These are phyloP conservation scores for Masnerella sp. DNA, from an alignment of 2,888 invertebrate species.

Conservation along the genomic window DNA sequence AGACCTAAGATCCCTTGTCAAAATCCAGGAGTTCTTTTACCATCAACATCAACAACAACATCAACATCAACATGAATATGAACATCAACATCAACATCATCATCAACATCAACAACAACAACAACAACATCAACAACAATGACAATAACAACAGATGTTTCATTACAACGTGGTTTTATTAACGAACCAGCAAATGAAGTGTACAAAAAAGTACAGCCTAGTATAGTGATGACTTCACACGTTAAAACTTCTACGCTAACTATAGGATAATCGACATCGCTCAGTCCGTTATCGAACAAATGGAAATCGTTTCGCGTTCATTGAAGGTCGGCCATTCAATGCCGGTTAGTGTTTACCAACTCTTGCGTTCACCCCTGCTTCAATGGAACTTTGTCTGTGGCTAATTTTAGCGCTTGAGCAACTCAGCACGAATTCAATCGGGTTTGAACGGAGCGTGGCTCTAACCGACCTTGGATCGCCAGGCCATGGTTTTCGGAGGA, in stretches of 20 bases:
- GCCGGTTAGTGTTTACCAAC: conserved; percentile 53
- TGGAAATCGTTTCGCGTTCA: conserved; percentile 14
- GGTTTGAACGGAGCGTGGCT: conserved; percentile 40
- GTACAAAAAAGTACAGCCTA: no score
- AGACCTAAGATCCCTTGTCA: no score
- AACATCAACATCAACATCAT: no score
- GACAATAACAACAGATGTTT: no score
- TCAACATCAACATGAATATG: no score
- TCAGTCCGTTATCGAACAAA: conserved; percentile 10
- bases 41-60: no score
- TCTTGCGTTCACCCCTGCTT: conserved; percentile 38
- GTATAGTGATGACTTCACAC: no score
- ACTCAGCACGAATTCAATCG: conserved; percentile 48
- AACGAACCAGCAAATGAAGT: no score
- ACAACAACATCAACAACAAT: no score
- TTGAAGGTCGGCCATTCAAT: conserved; percentile 57
- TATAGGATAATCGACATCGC: not conserved
- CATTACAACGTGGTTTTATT: no score
- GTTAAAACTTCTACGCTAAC: not conserved
- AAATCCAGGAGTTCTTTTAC: no score
- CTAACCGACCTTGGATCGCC: conserved; percentile 53
- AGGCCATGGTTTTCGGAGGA: conserved; percentile 14
- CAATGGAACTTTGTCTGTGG: conserved; percentile 55
- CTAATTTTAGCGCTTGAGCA: conserved; percentile 57
- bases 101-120: no score